phyloP scores from a whole-genome alignment of 2,888 invertebrate genomes.

The Lasius platythorax region DNA sequence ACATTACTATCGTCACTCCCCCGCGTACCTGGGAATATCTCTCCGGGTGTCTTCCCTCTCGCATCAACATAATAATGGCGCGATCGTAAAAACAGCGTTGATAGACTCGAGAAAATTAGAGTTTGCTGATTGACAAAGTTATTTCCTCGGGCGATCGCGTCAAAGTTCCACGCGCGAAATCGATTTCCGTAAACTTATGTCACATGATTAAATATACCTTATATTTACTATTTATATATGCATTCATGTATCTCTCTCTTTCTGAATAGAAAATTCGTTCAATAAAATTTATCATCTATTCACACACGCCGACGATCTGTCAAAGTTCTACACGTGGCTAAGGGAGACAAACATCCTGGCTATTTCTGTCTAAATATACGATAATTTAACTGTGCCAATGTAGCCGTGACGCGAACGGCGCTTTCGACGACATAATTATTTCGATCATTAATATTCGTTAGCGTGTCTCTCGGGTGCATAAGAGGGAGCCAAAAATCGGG shows the following conservation, averaged over 20 bases:
- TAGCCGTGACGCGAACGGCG: constrained; percentile 43
- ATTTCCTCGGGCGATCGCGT: constrained; percentile 17
- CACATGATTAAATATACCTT: not conserved
- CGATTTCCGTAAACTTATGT: not conserved
- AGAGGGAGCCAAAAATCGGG: constrained; percentile 52
- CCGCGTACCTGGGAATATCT: constrained; percentile 39
- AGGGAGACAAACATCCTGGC: not conserved
- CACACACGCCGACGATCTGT: not conserved
- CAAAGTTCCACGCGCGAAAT: not conserved
- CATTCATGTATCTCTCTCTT: not conserved
- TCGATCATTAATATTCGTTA: constrained; percentile 54
- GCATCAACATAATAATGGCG: constrained; percentile 39
- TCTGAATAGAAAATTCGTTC: not conserved
- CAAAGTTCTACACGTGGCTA: not conserved
- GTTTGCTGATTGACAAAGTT: constrained; percentile 46
- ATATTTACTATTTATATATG: no score
- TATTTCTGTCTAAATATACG: constrained; percentile 32
- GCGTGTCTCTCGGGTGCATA: constrained; percentile 27
- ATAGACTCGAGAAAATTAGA: constrained; percentile 35
- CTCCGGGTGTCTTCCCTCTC: constrained; percentile 18
- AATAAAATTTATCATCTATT: not conserved
- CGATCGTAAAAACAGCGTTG: constrained; percentile 27
- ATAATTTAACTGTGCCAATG: constrained; percentile 25
- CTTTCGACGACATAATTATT: constrained; percentile 46
- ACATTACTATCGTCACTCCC: constrained; percentile 60